Evolutionary conservation across 2,888 invertebrate genomes (phyloP), one percentile per base, ranked within the genome.

Genomic region (Limnephilus auricula): DNA sequence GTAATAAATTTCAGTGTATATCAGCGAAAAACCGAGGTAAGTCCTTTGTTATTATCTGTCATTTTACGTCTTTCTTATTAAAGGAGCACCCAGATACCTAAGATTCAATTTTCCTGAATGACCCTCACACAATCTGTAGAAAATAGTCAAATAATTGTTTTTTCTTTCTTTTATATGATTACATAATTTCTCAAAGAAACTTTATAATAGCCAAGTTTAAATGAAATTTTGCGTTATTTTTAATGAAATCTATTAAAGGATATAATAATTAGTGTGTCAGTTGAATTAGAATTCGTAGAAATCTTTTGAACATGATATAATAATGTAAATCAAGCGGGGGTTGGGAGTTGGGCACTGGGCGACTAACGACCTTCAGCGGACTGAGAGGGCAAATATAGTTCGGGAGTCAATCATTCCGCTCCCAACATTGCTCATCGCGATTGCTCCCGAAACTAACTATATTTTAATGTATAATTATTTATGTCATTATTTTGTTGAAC

Each of bases 351-450:
- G 78, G n/a, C 10, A 86, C 25, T 65, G 50, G 78, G 37, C n/a
- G 86, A 89, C 89, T 15, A 79, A 89, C 89, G 89, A 89, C 89
- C 89, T 89, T 89, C 89, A 89, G 79, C 32, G 34, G 12, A 25
- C 34, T 79, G 89, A 89, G 89, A 89, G 89, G 89, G 89, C 89
- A 89, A 89, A 89, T 89, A 25, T 89, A 89, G 89, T 89, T 86
- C 18, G 82, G 82, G 31, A 82, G 32, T 34, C 34, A 32, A 40
- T 40, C 50, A 50, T 50, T 50, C 18, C 50, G 50, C 18, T 50
- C 50, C 50, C 50, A 50, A 50, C 50, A 65, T 65, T 65, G 82
- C 31, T 34, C 15, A 80, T 15, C 13, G 82, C 31, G 31, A 80
- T 31, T 30, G 82, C 31, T 82, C 31, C 82, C 82, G 32, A 82